Base-by-base conservation (phyloP, 2,113 vertebrate genomes). In the Myrmecobius fasciatus region DNA sequence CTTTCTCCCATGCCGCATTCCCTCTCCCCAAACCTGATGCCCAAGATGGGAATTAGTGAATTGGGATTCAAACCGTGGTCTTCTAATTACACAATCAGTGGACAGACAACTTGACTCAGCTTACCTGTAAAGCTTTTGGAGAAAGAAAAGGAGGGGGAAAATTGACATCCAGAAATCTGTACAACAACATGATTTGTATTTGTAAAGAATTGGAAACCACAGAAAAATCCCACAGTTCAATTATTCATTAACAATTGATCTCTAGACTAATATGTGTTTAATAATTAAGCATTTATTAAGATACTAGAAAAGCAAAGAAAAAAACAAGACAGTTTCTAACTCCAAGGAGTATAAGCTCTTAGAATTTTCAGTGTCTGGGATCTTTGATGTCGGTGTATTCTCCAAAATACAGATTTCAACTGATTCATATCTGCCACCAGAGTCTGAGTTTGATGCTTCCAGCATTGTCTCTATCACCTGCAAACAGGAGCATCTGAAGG, bases 271-370 rank as follows among this genome's bases (percentile, higher is more conserved):
- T 51, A 51, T 4, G 49, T 51, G 49, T 83, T 83, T 20, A 24
- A 22, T 6, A 8, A 43, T 24, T 83, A 83, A 83, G 20, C 1
- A 43, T 75, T 75, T 75, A 75, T 83, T 8, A 89, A 47, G 47
- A 25, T 25, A 94, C 49, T 90, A 95, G 91, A 93, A 89, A 92
- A 26, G 11, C 28, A 93, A 14, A 95, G 60, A 6, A 36, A 47
- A 60, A 92, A 47, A 47, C 0, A 60, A 12, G 96, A 51, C 47
- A 95, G 83, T 89, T 24, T 31, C 94, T 95, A 43, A n/a, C n/a
- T 36, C 36, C 5, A n/a, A 83, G n/a, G n/a, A 43, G n/a, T 8
- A 43, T 43, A 43, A 43, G 43, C 67, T 83, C 22, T 20, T 17
- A 43, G 67, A 83, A 24, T 43, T 83, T n/a, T 0, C 17, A 22